These are phyloP conservation scores for Nemoura dubitans DNA, from an alignment of 2,888 invertebrate species.

Conservation along the genomic window DNA sequence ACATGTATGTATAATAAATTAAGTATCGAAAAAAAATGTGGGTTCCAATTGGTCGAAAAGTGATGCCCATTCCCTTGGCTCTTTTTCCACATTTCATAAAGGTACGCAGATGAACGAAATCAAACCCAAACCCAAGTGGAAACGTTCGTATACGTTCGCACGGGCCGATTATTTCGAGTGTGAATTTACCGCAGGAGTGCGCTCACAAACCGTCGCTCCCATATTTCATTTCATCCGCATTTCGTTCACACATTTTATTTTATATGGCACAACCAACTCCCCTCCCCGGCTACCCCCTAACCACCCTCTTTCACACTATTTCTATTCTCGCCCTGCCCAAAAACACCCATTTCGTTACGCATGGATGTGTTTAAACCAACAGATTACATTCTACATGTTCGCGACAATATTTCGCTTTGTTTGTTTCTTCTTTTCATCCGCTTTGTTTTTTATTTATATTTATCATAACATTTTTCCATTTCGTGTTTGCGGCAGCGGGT, in stretches of 20 bases:
- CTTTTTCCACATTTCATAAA: no score
- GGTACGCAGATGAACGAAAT: no score
- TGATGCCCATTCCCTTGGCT: no score
- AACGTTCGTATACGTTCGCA: no score
- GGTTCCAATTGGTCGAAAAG: no score
- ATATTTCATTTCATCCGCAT: conserved; percentile 17
- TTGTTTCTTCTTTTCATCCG: conserved; percentile 14
- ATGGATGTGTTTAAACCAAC: conserved; percentile 32
- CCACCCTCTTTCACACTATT: not conserved
- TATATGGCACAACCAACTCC: not conserved
- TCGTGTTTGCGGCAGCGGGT: not conserved
- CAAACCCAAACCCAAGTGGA: no score
- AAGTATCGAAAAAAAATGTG: no score
- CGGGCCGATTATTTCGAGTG: no score
- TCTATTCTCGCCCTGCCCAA: not conserved
- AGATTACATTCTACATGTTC: conserved; percentile 31
- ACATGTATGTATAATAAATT: no score
- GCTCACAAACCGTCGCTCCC: not conserved
- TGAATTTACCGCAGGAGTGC: conserved; percentile 21
- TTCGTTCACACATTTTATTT: conserved; percentile 30
- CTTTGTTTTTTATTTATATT: conserved; percentile 14
- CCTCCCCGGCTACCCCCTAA: not conserved
- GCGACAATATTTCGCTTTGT: conserved; percentile 1
- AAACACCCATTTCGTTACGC: conserved; percentile 5
- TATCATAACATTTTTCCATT: not conserved